Evolutionary conservation across 2,113 vertebrate species (phyloP), one percentile per base, ranked within the genome.

Genomic region (Esox niger): DNA sequence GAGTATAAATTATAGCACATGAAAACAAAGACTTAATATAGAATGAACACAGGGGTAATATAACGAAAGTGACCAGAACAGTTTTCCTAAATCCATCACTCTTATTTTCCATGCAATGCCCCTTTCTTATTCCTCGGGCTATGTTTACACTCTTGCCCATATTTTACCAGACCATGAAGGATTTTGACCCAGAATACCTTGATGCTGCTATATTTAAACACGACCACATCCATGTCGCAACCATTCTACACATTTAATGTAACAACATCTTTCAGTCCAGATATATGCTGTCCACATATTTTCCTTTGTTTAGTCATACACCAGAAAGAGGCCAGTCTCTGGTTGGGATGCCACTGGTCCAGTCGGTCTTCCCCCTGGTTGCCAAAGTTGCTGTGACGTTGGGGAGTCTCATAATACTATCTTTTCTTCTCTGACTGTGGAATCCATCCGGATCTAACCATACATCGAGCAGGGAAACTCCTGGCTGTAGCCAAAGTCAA

Each of bases 231-330:
- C 49, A 6, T 64, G 52, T 27, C 17, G 4, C 1, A 27, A 35
- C 58, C 29, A 25, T 55, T 73, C 35, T 68, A 23, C 31, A 54
- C n/a, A n/a, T n/a, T n/a, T n/a, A 75, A 66, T 1, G 26, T 15
- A 25, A 47, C 23, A 30, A 64, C 58, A 29, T 59, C 62, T 59
- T 6, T 8, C 25, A 56, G n/a, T 32, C 27, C 66, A 61, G 72
- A 76, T 68, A 60, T 33, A 20, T 63, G 60, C 64, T 71, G 60
- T 26, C 71, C 62, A 76, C 70, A 77, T 73, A 68, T 49, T 47
- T 35, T 32, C 52, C 61, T 8, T 35, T 65, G 43, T 76, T 66
- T 63, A 66, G n/a, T n/a, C n/a, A n/a, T n/a, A n/a, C 11, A 2
- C 21, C 23, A 23, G 31, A 23, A 33, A 61, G 8, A 11, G 59